Percentiles rank a stretch among this genome's conserved stretches.
Evolutionary conservation across 1,140 invertebrate genomes (phyloP).

Genomic region (Caenorhabditis briggsae): DNA sequence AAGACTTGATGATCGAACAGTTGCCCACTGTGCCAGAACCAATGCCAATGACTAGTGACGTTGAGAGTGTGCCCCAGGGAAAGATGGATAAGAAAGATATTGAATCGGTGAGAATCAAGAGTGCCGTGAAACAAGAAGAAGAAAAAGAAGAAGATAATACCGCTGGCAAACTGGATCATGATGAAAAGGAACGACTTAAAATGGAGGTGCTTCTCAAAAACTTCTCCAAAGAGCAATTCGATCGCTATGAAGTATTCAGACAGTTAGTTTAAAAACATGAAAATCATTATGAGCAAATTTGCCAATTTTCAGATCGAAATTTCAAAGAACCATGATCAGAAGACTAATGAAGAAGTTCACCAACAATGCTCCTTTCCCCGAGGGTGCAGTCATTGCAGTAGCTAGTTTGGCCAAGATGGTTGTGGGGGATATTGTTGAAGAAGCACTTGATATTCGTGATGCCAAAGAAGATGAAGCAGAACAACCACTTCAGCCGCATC

Average conservation of each 20-base stretch:
- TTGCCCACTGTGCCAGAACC: no score
- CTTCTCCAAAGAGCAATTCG: background rate
- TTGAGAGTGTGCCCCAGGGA: no score
- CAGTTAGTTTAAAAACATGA: background rate
- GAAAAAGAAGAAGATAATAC: background rate
- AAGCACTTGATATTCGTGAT: background rate
- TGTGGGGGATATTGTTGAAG: background rate
- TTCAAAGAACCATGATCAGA: background rate
- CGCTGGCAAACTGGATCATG: background rate
- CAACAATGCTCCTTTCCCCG: background rate
- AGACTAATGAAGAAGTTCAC: background rate
- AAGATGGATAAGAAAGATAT: no score
- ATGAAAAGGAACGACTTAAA: background rate
- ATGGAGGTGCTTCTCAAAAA: background rate
- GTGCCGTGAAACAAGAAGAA: no score
- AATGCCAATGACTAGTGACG: no score
- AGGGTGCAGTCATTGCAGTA: background rate
- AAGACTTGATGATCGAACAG: no score
- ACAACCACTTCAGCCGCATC: constrained; percentile 8
- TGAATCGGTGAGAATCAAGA: no score
- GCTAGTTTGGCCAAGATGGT: background rate
- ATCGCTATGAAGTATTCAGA: background rate
- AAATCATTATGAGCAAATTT: no score
- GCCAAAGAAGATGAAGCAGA: background rate
- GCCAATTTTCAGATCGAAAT: background rate